Conservation (phyloP, 1,140 invertebrate species). For the Ooceraea biroi region DNA sequence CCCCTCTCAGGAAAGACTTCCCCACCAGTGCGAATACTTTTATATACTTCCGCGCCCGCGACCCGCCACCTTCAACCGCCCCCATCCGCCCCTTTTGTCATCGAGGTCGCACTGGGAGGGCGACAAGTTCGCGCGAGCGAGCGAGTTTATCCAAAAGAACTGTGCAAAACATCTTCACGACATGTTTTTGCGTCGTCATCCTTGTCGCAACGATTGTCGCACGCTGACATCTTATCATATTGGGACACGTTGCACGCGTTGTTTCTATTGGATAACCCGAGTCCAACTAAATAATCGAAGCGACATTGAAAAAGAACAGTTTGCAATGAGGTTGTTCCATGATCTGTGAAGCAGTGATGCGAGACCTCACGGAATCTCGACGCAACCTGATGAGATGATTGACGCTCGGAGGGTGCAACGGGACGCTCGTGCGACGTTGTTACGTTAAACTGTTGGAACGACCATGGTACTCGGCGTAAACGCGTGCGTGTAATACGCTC, state of each 20-base stretch:
- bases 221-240: constrained; percentile 7
- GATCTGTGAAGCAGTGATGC: not conserved
- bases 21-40: constrained; percentile 48
- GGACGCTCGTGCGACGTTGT: constrained; percentile 48
- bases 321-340: not conserved
- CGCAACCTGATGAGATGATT: constrained; percentile 40
- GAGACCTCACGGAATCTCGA: constrained; percentile 1
- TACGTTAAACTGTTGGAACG: constrained; percentile 65
- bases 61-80: constrained; percentile 70
- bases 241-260: constrained; percentile 40
- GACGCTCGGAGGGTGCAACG: constrained; percentile 28
- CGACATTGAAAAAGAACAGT: not conserved
- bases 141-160: constrained; percentile 76
- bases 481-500: constrained; percentile 67
- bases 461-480: constrained; percentile 66
- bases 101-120: constrained; percentile 52
- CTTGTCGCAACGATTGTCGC: constrained; percentile 40
- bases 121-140: constrained; percentile 74
- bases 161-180: constrained; percentile 71
- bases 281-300: not conserved
- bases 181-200: constrained; percentile 31
- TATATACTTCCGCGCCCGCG: constrained; percentile 40
- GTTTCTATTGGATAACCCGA: not conserved
- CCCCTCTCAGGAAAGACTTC: constrained; percentile 26
- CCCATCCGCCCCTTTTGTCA: constrained; percentile 76